A percentile compares a stretch with the other conserved stretches of the same genome.
These are phyloP conservation scores for Lumbricus terrestris DNA, from an alignment of 2,888 invertebrate species.

Conservation along the genomic window DNA sequence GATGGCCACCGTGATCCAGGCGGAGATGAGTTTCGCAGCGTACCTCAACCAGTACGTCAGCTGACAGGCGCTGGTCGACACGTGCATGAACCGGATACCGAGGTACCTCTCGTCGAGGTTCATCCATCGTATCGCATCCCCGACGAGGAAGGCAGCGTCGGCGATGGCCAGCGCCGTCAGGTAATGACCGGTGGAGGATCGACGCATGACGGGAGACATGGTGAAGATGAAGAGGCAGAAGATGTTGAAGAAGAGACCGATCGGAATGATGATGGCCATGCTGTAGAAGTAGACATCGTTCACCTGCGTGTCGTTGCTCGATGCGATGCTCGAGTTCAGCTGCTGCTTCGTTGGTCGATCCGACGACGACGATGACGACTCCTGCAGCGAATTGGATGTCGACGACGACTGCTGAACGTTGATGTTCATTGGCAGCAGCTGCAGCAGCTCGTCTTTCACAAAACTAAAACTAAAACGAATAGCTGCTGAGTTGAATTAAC, in stretches of 20 bases:
- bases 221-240: slow-evolving; percentile 28
- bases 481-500: background rate
- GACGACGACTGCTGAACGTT: background rate
- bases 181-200: slow-evolving; percentile 30
- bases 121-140: slow-evolving; percentile 30
- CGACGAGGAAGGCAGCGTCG: slow-evolving; percentile 27
- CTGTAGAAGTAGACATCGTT: slow-evolving; percentile 18
- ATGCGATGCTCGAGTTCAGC: background rate
- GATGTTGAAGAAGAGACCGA: slow-evolving; percentile 28
- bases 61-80: slow-evolving; percentile 13
- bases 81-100: slow-evolving; percentile 9
- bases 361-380: too few species aligned
- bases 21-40: slow-evolving; percentile 33
- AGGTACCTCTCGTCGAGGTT: slow-evolving; percentile 11
- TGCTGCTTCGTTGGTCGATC: background rate
- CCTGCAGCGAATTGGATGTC: too few species aligned
- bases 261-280: slow-evolving; percentile 22
- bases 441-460: background rate
- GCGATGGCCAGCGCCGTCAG: slow-evolving; percentile 31
- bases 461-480: background rate
- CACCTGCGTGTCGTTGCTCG: background rate
- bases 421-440: background rate
- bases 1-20: slow-evolving; percentile 46
- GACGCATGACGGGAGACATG: slow-evolving; percentile 8
- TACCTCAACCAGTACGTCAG: slow-evolving; percentile 28